Conservation (phyloP, 2,888 invertebrate genomes). For the Drosophila fungiperda region DNA sequence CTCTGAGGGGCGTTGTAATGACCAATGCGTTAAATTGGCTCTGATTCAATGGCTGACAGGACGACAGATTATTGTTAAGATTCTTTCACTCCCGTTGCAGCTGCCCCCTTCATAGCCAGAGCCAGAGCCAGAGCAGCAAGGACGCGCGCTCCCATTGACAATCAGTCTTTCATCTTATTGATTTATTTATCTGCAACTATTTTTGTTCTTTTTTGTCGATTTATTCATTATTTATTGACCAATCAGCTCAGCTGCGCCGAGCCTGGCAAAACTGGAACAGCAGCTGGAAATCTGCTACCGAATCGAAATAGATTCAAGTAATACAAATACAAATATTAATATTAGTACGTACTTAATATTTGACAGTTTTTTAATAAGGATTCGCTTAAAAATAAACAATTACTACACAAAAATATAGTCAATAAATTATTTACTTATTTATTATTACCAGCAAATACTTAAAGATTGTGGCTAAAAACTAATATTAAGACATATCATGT, state of each 20-base stretch:
- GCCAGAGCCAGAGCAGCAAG: constrained; percentile 1
- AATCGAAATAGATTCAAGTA: background rate
- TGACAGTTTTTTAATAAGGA: background rate
- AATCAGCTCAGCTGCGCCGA: constrained; percentile 15
- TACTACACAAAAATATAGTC: background rate
- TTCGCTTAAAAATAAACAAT: background rate
- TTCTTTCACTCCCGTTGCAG: constrained; percentile 23
- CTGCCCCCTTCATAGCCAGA: constrained; percentile 17
- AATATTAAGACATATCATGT: too few species aligned
- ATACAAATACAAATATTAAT: background rate
- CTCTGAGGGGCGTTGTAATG: constrained; percentile 61
- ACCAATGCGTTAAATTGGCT: constrained; percentile 77
- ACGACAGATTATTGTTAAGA: constrained; percentile 64
- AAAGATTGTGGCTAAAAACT: background rate
- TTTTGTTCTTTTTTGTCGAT: constrained; percentile 33
- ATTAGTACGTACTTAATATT: background rate
- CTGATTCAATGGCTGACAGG: constrained; percentile 59
- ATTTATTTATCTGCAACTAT: constrained; percentile 53
- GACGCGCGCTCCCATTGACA: constrained; percentile 35
- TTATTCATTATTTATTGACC: constrained; percentile 54
- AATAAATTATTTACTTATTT: background rate
- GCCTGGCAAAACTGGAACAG: constrained; percentile 29
- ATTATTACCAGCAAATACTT: background rate
- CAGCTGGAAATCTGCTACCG: constrained; percentile 24
- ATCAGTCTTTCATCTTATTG: constrained; percentile 56